Conservation (phyloP, 2,888 invertebrate species). For the Augochlorella aurata region DNA sequence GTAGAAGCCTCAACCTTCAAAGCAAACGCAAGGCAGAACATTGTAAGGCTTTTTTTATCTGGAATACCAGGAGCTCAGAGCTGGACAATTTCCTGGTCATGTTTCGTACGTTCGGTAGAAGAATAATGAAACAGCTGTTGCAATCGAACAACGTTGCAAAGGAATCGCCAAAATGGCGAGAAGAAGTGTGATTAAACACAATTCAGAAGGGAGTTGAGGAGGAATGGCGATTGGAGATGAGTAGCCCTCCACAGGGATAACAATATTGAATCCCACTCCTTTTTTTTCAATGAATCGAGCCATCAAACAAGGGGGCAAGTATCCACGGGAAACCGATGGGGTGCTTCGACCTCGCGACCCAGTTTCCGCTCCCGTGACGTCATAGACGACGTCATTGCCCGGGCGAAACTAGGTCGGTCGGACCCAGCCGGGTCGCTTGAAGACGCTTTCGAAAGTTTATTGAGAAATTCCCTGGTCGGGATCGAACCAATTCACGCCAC, state of each 20-base stretch:
- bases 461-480: conserved; percentile 75
- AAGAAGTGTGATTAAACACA: neutral
- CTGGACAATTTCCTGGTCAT: too few species aligned
- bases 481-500: conserved; percentile 56
- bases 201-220: neutral
- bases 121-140: neutral
- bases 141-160: neutral
- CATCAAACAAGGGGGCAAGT: conserved; percentile 55
- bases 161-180: neutral
- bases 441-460: conserved; percentile 83
- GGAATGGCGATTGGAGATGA: neutral
- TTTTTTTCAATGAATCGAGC: conserved; percentile 68
- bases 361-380: conserved; percentile 79
- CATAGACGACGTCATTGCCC: conserved; percentile 81
- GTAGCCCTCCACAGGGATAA: conserved; percentile 23
- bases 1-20: too few species aligned
- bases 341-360: conserved; percentile 79
- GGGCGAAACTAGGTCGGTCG: conserved; percentile 87
- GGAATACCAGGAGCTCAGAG: too few species aligned
- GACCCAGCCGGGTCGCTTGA: conserved; percentile 86
- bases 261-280: conserved; percentile 50
- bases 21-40: too few species aligned
- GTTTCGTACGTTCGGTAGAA: too few species aligned
- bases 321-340: conserved; percentile 64
- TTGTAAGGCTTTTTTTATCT: too few species aligned